A percentile compares a stretch with the other conserved stretches of the same genome.
These are phyloP conservation scores for Agonopterix arenella DNA, from an alignment of 2,888 invertebrate genomes.

Conservation along the genomic window DNA sequence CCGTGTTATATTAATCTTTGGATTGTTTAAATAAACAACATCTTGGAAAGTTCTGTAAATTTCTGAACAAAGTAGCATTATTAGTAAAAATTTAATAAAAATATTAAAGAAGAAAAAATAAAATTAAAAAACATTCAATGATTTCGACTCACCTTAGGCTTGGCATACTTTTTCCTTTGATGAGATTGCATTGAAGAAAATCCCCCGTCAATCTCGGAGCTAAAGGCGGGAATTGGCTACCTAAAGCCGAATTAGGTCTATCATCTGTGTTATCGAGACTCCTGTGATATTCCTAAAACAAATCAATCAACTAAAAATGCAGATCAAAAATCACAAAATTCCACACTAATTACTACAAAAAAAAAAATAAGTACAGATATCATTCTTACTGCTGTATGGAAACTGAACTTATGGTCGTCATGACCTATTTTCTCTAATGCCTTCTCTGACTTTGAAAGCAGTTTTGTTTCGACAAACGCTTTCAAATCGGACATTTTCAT, in stretches of 20 bases:
- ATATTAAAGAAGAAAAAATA: slow-evolving; percentile 8
- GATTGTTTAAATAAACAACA: too few species aligned
- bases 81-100: not conserved
- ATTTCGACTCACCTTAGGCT: slow-evolving; percentile 87
- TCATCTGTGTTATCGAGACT: slow-evolving; percentile 90
- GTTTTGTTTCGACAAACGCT: slow-evolving; percentile 94
- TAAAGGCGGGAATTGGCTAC: slow-evolving; percentile 78
- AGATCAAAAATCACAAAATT: slow-evolving; percentile 1
- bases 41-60: too few species aligned
- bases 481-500: slow-evolving; percentile 95
- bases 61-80: not conserved
- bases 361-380: slow-evolving; percentile 75
- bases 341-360: slow-evolving; percentile 3
- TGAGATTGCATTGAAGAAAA: slow-evolving; percentile 80
- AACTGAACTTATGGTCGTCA: slow-evolving; percentile 80
- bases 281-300: slow-evolving; percentile 82
- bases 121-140: slow-evolving; percentile 7
- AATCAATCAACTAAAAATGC: not conserved
- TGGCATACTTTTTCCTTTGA: slow-evolving; percentile 98
- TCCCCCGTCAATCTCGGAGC: slow-evolving; percentile 72
- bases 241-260: slow-evolving; percentile 83
- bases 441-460: slow-evolving; percentile 93
- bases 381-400: slow-evolving; percentile 76
- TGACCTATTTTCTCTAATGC: slow-evolving; percentile 92
- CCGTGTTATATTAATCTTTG: not conserved